Base-by-base conservation (phyloP, 2,113 vertebrate species). In the Dasyornis broadbenti region DNA sequence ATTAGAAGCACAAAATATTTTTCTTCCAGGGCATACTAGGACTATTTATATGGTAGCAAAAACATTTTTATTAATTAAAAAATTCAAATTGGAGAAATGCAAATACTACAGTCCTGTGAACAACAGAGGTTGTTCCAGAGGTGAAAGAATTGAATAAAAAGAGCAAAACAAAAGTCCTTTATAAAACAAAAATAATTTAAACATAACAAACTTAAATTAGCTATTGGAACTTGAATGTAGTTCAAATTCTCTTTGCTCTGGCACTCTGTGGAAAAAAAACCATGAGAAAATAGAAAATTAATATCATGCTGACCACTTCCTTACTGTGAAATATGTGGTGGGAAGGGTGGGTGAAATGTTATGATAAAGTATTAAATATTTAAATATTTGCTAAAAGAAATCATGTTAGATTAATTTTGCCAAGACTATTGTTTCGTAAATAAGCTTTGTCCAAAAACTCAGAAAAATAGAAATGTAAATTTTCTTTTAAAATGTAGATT, bases 321-420 rank as follows among this genome's bases (percentile, higher is more conserved):
- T 68, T 54, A 52, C 52, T 69, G 13, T 84, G 31, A 65, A 79
- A 78, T 59, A 49, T 63, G 7, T 70, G 13, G 22, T 69, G 15
- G 16, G 13, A 49, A 5, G 10, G 3, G 2, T 77, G 7, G 10
- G 6, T n/a, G n/a, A n/a, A n/a, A n/a, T n/a, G n/a, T n/a, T n/a
- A n/a, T n/a, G n/a, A n/a, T n/a, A n/a, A n/a, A n/a, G n/a, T n/a
- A n/a, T n/a, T n/a, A n/a, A n/a, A n/a, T n/a, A n/a, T n/a, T n/a
- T n/a, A n/a, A n/a, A n/a, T n/a, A n/a, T n/a, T 76, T 86, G 5
- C 20, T 37, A 52, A 42, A 82, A 75, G 5, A 85, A 72, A 64
- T 50, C 0, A 57, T 53, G n/a, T 35, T 20, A 33, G 33, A 61
- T 66, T 75, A 59, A 33, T 80, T 86, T 89, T 91, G 1, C 21